Percentiles rank a stretch among this genome's conserved stretches.
phyloP scores from a whole-genome alignment of 2,797 vertebrate species.

The Limosa lapponica region DNA sequence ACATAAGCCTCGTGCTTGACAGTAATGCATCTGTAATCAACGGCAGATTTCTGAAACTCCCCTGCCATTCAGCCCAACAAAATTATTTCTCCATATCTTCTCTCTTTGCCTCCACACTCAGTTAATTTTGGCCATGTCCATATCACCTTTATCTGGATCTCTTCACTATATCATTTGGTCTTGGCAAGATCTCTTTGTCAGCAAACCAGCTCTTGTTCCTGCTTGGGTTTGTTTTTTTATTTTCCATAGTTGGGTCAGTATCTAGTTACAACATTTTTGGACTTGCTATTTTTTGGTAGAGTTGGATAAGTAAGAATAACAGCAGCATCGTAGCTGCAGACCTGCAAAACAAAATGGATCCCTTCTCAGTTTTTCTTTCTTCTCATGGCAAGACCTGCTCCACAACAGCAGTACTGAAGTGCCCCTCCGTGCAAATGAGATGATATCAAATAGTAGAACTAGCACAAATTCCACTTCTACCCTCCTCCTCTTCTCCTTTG shows the following conservation, averaged over 20 bases:
- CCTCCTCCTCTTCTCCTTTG: neutral
- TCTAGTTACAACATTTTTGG: neutral
- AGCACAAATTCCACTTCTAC: neutral
- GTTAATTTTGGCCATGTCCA: neutral
- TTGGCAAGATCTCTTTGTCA: neutral
- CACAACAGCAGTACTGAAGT: neutral
- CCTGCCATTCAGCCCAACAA: neutral
- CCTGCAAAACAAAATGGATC: neutral
- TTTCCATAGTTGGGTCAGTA: neutral
- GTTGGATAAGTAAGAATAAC: neutral
- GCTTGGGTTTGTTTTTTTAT: neutral
- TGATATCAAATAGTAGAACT: neutral
- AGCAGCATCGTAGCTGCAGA: neutral
- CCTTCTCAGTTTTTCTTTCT: neutral
- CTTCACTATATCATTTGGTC: neutral
- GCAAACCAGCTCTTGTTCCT: neutral
- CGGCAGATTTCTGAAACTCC: slow-evolving; percentile 19
- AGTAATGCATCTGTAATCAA: slow-evolving; percentile 15
- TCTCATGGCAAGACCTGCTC: neutral
- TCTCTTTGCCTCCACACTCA: neutral
- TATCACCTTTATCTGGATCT: neutral
- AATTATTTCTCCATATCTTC: neutral
- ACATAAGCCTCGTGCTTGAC: neutral
- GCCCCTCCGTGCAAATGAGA: neutral
- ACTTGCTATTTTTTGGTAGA: neutral